Base-by-base conservation (phyloP, 2,797 vertebrate genomes). In the Chromobotia macracanthus region DNA sequence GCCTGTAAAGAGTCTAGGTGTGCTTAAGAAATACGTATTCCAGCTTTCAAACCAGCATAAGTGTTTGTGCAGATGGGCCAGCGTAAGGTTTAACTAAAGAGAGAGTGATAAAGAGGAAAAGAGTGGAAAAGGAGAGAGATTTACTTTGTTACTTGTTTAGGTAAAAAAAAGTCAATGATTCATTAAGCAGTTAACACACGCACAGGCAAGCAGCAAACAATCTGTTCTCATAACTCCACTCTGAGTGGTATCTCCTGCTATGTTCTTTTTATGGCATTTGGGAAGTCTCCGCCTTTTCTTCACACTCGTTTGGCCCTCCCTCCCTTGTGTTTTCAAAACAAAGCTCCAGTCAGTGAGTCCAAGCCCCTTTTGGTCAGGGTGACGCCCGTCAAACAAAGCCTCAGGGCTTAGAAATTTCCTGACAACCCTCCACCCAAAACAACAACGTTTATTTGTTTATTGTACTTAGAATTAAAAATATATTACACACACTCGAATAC, bases 371-470 rank as follows among this genome's bases (percentile, higher is more conserved):
- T 53, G 72, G 56, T 80, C 68, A 71, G 71, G 78, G 82, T 82
- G 83, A 84, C 86, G 84, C 86, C 84, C 80, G 53, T 77, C 73
- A 79, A 81, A 77, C 82, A 87, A 87, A 85, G 84, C 80, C 80
- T 79, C 64, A 21, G 58, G 56, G 82, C 60, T 80, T 70, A 58
- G 61, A 64, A 73, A 83, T 65, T 85, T 86, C 79, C 84, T 79
- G 80, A 77, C 72, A 80, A 78, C 61, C 68, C 72, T 75, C 50
- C 41, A 51, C 66, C 51, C 55, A 58, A 72, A 80, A 75, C 67
- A 28, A 70, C 41, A 53, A 60, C 81, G 79, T 80, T 60, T 77
- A 77, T 60, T 80, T 74, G 64, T 82, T 86, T 75, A 64, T 82
- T 77, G 75, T 66, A 82, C 51, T 79, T 69, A 5, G 25, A 2